These are phyloP conservation scores for Menidia menidia DNA, from an alignment of 2,797 vertebrate genomes.

Conservation along the genomic window DNA sequence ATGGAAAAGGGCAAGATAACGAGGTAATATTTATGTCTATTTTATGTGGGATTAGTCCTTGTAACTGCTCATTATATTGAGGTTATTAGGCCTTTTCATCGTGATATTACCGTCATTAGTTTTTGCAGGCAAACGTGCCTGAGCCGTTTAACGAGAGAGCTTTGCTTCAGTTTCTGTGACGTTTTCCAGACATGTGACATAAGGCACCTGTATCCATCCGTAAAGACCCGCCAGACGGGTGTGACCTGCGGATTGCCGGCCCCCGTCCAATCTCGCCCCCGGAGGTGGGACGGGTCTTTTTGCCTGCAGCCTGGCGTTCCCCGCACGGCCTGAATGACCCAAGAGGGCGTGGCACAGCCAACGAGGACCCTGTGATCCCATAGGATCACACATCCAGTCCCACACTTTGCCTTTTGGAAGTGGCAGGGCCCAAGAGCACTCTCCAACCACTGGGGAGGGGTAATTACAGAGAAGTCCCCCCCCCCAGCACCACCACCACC, in stretches of 20 bases:
- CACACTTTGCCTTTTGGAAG: conserved; percentile 60
- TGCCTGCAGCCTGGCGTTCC: conserved; percentile 31
- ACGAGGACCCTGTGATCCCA: too few species aligned
- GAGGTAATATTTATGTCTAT: too few species aligned
- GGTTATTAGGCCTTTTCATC: background rate
- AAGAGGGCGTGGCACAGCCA: conserved; percentile 67
- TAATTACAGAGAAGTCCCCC: conserved; percentile 81
- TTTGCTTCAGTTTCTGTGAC: too few species aligned
- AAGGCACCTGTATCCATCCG: too few species aligned
- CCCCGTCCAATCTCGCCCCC: conserved; percentile 21
- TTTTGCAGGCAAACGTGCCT: background rate
- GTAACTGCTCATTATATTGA: background rate
- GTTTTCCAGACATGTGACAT: too few species aligned
- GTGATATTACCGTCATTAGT: background rate
- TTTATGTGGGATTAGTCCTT: background rate
- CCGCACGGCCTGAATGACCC: conserved; percentile 70
- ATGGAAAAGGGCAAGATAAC: background rate
- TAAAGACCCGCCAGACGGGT: too few species aligned
- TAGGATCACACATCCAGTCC: conserved; percentile 29
- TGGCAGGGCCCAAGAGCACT: conserved; percentile 56
- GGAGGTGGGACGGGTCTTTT: conserved; percentile 50
- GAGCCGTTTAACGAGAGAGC: background rate
- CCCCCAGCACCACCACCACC: conserved; percentile 16
- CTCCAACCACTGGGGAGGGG: conserved; percentile 66
- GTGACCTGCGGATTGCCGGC: background rate